Conservation (phyloP, 2,888 invertebrate species). For the Caenorhabditis zanzibari region DNA sequence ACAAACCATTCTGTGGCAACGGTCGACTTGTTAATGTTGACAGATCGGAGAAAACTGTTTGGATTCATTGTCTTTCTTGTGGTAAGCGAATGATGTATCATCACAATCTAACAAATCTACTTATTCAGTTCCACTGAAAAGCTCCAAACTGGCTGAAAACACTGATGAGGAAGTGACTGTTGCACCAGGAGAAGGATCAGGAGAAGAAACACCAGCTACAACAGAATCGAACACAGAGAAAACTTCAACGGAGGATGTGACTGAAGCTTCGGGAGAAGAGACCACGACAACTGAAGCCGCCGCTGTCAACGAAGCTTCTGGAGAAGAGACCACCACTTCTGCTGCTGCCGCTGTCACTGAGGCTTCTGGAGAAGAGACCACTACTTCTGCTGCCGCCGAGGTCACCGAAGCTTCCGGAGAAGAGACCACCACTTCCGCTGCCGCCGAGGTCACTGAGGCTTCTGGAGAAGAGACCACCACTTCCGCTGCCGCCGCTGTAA, state of each 20-base stretch:
- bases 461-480: slow-evolving; percentile 35
- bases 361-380: slow-evolving; percentile 48
- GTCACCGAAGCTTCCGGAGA: slow-evolving; percentile 54
- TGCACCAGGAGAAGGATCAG: slow-evolving; percentile 34
- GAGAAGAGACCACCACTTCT: slow-evolving; percentile 41
- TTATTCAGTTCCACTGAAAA: slow-evolving; percentile 67
- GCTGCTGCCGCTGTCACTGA: slow-evolving; percentile 22
- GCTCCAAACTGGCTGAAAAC: slow-evolving; percentile 45
- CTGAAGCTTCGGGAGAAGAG: slow-evolving; percentile 53
- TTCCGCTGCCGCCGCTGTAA: slow-evolving; percentile 21
- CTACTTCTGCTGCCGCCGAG: neutral
- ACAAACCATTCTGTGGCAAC: slow-evolving; percentile 73
- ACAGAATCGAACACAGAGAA: slow-evolving; percentile 53
- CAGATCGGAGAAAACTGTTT: slow-evolving; percentile 62
- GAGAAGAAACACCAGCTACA: slow-evolving; percentile 33
- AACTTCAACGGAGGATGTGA: slow-evolving; percentile 44
- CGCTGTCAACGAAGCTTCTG: slow-evolving; percentile 39
- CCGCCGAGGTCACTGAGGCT: slow-evolving; percentile 20
- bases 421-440: slow-evolving; percentile 11
- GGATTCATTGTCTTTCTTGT: slow-evolving; percentile 80
- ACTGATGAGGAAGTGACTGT: slow-evolving; percentile 56
- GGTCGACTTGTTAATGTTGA: slow-evolving; percentile 66
- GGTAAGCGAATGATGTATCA: slow-evolving; percentile 58
- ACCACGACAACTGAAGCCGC: slow-evolving; percentile 3
- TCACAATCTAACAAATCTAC: neutral